Percentiles rank a stretch among this genome's conserved stretches.
phyloP scores from a whole-genome alignment of 2,797 vertebrate genomes.

The Gobionotothen gibberifrons region DNA sequence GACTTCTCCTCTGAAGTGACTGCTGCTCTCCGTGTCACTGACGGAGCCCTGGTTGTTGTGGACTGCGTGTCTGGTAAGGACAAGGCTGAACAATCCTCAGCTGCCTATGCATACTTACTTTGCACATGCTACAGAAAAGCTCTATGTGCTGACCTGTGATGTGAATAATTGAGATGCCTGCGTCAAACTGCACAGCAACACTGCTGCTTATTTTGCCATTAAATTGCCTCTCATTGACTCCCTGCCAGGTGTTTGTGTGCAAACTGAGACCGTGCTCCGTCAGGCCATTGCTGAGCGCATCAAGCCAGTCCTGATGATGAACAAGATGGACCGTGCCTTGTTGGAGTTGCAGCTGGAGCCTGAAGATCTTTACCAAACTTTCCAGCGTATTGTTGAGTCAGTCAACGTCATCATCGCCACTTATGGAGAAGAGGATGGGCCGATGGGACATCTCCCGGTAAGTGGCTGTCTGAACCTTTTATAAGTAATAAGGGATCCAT shows the following conservation, averaged over 20 bases:
- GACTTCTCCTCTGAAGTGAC: conserved; percentile 98
- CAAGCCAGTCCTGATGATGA: conserved; percentile 98
- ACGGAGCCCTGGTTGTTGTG: conserved; percentile 94
- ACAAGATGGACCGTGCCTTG: conserved; percentile 97
- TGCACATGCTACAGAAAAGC: background rate
- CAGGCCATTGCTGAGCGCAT: conserved; percentile 96
- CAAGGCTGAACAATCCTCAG: background rate
- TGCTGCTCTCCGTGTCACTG: conserved; percentile 95
- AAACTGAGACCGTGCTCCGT: conserved; percentile 95
- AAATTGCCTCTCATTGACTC: background rate
- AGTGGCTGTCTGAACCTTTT: conserved; percentile 24
- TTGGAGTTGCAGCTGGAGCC: conserved; percentile 93
- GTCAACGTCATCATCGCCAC: conserved; percentile 97
- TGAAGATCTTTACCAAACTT: conserved; percentile 94
- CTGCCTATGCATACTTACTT: background rate
- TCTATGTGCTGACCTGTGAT: rapidly evolving
- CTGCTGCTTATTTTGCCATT: rapidly evolving
- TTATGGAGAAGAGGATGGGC: conserved; percentile 93
- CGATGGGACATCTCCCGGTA: conserved; percentile 96
- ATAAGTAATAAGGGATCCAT: too few species aligned
- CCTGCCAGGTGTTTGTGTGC: conserved; percentile 91
- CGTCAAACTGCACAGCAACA: background rate
- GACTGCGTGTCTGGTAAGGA: conserved; percentile 95
- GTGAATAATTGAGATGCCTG: background rate
- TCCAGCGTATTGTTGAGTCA: conserved; percentile 95